These are phyloP conservation scores for Megaceryle maxima DNA, from an alignment of 2,113 vertebrate genomes.

Conservation along the genomic window DNA sequence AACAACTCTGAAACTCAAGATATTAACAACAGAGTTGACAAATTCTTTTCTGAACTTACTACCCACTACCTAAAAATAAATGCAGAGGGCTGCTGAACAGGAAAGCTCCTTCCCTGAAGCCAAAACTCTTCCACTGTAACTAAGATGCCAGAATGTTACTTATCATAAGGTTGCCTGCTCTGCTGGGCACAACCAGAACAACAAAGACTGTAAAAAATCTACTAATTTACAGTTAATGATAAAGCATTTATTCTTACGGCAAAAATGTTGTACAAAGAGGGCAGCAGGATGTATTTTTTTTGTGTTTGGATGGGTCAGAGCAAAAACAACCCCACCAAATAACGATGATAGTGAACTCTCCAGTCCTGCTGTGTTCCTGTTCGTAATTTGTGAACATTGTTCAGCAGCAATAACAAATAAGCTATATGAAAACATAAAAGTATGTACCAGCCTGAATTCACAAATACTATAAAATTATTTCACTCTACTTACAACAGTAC, in stretches of 20 bases:
- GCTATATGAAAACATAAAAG: not conserved
- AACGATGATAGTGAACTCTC: not conserved
- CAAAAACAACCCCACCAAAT: not conserved
- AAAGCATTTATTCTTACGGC: not conserved
- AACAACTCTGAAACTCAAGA: not conserved
- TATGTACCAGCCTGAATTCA: not conserved
- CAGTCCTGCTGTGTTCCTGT: not conserved
- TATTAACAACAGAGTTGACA: not conserved
- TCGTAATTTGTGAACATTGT: not conserved
- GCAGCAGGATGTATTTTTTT: not conserved
- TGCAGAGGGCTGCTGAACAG: not conserved
- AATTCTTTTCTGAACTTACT: not conserved
- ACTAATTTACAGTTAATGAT: not conserved
- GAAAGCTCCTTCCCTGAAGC: not conserved
- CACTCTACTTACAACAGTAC: not conserved
- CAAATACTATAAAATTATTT: not conserved
- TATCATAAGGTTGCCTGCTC: not conserved
- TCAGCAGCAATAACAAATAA: not conserved
- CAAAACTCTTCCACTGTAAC: not conserved
- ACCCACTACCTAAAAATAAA: not conserved
- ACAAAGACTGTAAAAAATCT: not conserved
- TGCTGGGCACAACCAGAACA: not conserved
- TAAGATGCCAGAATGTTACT: not conserved
- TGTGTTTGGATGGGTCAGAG: not conserved
- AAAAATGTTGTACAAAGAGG: not conserved